These are phyloP conservation scores for Borostomias antarcticus DNA, from an alignment of 2,797 vertebrate species.

Conservation along the genomic window DNA sequence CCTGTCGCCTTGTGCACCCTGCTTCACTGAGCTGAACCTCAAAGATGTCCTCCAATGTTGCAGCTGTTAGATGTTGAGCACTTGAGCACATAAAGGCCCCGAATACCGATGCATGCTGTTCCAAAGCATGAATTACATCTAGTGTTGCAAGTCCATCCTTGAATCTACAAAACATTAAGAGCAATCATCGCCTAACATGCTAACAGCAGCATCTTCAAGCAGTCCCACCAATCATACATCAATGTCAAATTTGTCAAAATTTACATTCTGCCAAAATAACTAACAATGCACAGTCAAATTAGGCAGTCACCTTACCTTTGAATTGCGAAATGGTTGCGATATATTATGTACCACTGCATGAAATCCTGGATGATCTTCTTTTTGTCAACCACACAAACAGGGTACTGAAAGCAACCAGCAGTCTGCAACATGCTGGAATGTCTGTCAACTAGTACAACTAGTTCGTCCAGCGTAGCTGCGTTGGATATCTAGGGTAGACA, in stretches of 20 bases:
- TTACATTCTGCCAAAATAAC: no score
- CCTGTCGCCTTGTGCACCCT: constrained; percentile 12
- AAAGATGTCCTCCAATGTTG: not conserved
- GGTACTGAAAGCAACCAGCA: constrained; percentile 17
- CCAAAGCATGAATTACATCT: constrained; percentile 17
- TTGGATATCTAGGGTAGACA: constrained; percentile 18
- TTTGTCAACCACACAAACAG: constrained; percentile 8
- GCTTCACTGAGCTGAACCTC: constrained; percentile 20
- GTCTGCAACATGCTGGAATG: constrained; percentile 24
- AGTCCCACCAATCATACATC: not conserved
- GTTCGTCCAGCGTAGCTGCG: constrained; percentile 15
- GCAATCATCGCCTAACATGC: not conserved
- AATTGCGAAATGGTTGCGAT: no score
- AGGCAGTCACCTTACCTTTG: no score
- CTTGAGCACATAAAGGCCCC: not conserved
- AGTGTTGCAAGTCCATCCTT: not conserved
- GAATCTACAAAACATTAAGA: not conserved
- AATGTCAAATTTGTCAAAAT: no score
- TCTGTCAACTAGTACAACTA: not conserved
- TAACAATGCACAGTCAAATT: no score
- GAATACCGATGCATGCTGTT: not conserved
- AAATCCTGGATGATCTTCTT: constrained; percentile 15
- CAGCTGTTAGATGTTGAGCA: not conserved
- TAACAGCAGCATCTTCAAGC: not conserved
- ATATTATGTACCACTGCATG: constrained; percentile 16